Evolutionary conservation across 2,797 vertebrate genomes (phyloP).

Genomic region (Bryconaethiops microstoma): DNA sequence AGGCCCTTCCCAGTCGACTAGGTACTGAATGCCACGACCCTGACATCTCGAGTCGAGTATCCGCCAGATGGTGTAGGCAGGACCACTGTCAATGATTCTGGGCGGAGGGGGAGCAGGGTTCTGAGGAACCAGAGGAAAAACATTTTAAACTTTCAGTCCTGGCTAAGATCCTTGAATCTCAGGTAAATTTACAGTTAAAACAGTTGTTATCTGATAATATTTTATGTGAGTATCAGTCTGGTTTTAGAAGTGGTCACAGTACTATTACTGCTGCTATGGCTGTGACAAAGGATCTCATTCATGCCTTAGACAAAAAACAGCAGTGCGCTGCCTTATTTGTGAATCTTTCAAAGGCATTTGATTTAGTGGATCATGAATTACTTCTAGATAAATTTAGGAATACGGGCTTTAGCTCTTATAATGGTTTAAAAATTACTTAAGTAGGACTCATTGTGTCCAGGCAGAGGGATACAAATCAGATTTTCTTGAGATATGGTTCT

Average conservation of each 20-base stretch:
- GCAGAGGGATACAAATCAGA: neutral
- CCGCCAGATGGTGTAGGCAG: no score
- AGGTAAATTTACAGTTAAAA: constrained; percentile 4
- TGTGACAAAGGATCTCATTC: constrained; percentile 7
- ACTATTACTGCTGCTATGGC: neutral
- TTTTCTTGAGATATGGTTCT: neutral
- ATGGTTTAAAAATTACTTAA: constrained; percentile 24
- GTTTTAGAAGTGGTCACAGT: neutral
- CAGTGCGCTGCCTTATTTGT: neutral
- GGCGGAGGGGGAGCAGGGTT: no score
- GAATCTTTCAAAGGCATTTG: neutral
- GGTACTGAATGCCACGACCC: no score
- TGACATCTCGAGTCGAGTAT: no score
- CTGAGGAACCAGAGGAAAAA: no score
- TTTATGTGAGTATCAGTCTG: neutral
- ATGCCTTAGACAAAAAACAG: neutral
- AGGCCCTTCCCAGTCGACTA: no score
- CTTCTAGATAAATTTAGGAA: no score
- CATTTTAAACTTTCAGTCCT: neutral
- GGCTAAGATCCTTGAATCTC: constrained; percentile 1
- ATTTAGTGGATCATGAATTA: neutral
- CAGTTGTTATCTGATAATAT: neutral
- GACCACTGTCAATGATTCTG: no score
- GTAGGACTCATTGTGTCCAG: neutral
- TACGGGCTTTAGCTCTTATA: neutral